Evolutionary conservation across 2,113 vertebrate genomes (phyloP), one percentile per base, ranked within the genome.

Genomic region (Oncorhynchus masou): DNA sequence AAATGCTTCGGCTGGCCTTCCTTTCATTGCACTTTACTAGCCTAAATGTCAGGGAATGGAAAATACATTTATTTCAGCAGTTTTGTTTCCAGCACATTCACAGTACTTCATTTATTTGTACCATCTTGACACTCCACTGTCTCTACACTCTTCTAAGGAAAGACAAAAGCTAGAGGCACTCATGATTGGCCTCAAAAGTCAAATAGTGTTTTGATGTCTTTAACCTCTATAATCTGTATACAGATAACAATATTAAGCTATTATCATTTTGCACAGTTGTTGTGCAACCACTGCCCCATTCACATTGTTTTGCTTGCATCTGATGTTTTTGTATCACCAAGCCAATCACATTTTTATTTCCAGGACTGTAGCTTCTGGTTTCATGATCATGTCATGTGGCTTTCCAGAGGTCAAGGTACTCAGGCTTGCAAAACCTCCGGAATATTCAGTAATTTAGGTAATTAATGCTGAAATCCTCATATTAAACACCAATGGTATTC

Each of bases 141-240:
- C 81, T 64, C 16, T 54, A 16, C 51, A 19, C 29, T 68, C 29
- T 75, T 88, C 29, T 73, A 81, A 86, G 80, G 71, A 83, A 87
- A 73, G 31, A 49, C 59, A 45, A 82, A 79, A 54, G 83, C 86
- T 82, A 86, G 80, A 82, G 70, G 66, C 84, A 74, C 83, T 76
- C 76, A 79, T 72, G 86, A 81, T 78, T 69, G 65, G 74, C 20
- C 71, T 67, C 45, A 83, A 83, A 83, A 85, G 84, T 85, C 79
- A 84, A 70, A 45, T 45, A 86, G 83, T 82, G 82, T 79, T 80
- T 85, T 83, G 81, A 85, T 86, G 85, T 79, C 29, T 73, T 79
- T 11, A 81, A 82, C 79, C 82, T 84, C 78, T 45, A 20, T n/a
- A 84, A 62, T 73, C 74, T 54, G 70, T 64, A 85, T 77, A 51